These are phyloP conservation scores for Microcebus griseorufus DNA, from an alignment of 2,113 vertebrate genomes.

Conservation along the genomic window DNA sequence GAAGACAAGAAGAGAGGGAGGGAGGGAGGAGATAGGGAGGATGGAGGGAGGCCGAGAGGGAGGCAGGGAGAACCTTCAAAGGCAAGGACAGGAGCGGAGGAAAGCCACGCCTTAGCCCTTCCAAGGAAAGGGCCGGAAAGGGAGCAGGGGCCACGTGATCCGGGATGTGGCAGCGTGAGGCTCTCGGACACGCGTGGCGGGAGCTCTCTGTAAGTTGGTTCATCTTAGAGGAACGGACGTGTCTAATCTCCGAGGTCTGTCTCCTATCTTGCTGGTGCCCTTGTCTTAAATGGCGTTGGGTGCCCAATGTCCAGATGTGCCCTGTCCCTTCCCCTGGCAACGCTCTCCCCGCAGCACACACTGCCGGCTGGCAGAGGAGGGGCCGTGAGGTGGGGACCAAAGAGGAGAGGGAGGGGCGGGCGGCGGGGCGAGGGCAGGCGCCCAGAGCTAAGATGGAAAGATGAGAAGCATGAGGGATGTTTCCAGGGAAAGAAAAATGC, in stretches of 20 bases:
- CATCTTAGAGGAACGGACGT: not conserved
- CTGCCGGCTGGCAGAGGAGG: not conserved
- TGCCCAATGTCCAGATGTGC: not conserved
- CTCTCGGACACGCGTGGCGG: not conserved
- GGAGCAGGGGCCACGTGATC: not conserved
- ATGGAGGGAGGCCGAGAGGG: too few relatives aligned
- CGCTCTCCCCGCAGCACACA: too few relatives aligned
- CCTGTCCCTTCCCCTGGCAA: too few relatives aligned
- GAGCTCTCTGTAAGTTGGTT: too few relatives aligned
- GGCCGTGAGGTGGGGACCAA: not conserved
- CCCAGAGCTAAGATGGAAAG: not conserved
- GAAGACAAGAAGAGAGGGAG: not conserved
- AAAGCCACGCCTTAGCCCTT: too few relatives aligned
- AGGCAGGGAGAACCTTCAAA: not conserved
- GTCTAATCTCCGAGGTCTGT: not conserved
- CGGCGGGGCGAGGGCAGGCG: accelerated
- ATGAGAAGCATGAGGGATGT: not conserved
- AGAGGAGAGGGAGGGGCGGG: accelerated
- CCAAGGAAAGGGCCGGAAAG: too few relatives aligned
- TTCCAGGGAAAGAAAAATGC: not conserved
- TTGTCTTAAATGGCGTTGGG: not conserved
- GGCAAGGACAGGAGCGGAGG: not conserved
- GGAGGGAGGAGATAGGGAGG: not conserved
- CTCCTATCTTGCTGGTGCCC: not conserved
- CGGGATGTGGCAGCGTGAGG: not conserved